Evolutionary conservation across 2,888 invertebrate genomes (phyloP).

Genomic region (Spilarctia lutea): DNA sequence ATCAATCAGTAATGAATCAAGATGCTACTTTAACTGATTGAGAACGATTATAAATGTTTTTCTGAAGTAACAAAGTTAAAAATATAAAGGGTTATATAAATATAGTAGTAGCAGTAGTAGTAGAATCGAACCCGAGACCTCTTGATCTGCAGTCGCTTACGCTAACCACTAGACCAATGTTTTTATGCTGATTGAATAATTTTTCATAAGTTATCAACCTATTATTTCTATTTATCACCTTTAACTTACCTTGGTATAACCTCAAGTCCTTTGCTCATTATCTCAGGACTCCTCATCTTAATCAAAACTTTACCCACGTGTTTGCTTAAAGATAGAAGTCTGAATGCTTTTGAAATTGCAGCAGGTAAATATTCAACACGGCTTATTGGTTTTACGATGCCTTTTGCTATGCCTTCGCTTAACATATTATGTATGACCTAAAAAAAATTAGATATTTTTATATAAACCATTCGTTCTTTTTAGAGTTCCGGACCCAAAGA

Average conservation of each 20-base stretch:
- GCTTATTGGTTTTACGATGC: constrained; percentile 89
- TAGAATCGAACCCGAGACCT: no score
- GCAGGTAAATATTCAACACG: constrained; percentile 87
- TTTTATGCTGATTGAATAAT: no score
- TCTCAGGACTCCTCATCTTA: constrained; percentile 54
- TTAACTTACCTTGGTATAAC: constrained; percentile 55
- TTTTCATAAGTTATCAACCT: no score
- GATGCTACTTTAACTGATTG: not conserved
- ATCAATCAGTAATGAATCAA: not conserved
- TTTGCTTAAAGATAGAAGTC: constrained; percentile 87
- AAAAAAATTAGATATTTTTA: constrained; percentile 11
- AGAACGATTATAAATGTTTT: no score
- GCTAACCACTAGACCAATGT: no score
- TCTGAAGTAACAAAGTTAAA: no score
- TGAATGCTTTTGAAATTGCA: constrained; percentile 90
- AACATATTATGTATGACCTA: constrained; percentile 83
- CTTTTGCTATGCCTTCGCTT: constrained; percentile 87
- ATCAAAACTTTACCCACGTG: constrained; percentile 79
- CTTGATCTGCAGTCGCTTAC: no score
- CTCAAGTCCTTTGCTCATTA: constrained; percentile 45
- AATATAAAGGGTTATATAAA: no score
- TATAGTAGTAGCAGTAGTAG: no score
- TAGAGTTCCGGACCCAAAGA: no score
- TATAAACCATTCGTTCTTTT: no score
- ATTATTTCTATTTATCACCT: not conserved